Base-by-base conservation (phyloP, 1,140 invertebrate genomes). In the Tyrophagus putrescentiae region DNA sequence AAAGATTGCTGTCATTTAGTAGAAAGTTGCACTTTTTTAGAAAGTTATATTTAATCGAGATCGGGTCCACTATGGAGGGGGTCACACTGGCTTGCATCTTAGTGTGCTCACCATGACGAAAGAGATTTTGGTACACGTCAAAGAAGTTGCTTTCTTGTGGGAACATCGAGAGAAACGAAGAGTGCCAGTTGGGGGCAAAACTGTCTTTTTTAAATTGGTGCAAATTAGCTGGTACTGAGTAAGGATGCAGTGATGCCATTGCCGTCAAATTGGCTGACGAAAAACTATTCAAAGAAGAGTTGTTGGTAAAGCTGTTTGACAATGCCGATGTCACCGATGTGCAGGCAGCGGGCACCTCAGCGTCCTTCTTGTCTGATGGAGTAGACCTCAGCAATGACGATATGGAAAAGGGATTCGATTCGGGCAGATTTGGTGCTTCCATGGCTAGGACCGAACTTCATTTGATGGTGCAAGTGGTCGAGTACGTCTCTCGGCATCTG, bases 381-480 rank as follows among this genome's bases (percentile, higher is more conserved):
- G 32, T 54, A 54, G 13, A 34, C 25, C 39, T 54, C 28, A 54
- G 39, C 25, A 54, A 54, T 54, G 52, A 54, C 25, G 52, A 54
- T 54, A 54, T 54, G 21, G 52, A 54, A 25, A 54, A 54, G 18
- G 52, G 52, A 31, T 25, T 54, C 2, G 27, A 54, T 11, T 54
- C 25, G 9, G 45, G 45, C 23, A 7, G 45, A 48, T 6, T 48
- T 48, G 45, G 7, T 13, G 7, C 45, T 13, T 48, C 13, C 45
- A 48, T 48, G 45, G 31, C 21, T 21, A 13, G 23, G 18, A 48
- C 45, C 7, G 31, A 48, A 21, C 21, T 25, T 48, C 21, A 48
- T 48, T 25, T 48, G 36, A 39, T 39, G 36, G 21, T 39, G 36
- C 7, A n/a, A n/a, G n/a, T n/a, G n/a, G n/a, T n/a, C 45, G 45